Base-by-base conservation (phyloP, 2,888 invertebrate genomes). In the Linyphia triangularis region DNA sequence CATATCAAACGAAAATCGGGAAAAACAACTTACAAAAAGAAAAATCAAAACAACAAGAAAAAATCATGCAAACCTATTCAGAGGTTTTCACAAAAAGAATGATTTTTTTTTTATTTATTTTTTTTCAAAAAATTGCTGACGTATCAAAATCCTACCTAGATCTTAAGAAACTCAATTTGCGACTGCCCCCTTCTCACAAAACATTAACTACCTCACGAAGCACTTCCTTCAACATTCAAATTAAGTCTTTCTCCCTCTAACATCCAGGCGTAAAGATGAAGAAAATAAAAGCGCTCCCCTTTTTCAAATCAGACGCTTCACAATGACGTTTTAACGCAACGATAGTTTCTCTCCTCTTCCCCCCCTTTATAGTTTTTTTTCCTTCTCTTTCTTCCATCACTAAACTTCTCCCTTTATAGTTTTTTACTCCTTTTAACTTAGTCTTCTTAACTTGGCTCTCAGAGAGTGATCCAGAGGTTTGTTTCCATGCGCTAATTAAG, bases 401-500 rank as follows among this genome's bases (percentile, higher is more conserved):
- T n/a, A n/a, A n/a, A n/a, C n/a, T n/a, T n/a, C n/a, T n/a, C n/a
- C n/a, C n/a, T n/a, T n/a, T n/a, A n/a, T n/a, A n/a, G n/a, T n/a
- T n/a, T 16, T 24, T 37, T 63, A 24, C 33, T 40, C 37, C 24
- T 51, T 51, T 75, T 75, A 72, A 67, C 33, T 51, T 61, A 59
- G 26, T 65, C 61, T 73, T 75, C 57, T 73, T 72, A 59, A 82
- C 51, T 6, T 4, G 33, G n/a, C 16, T 51, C 51, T 51, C 9
- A 13, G 51, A 13, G 51, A 40, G 3, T 16, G 51, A 51, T 51
- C 51, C n/a, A n/a, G n/a, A 51, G 51, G 51, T 85, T 88, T 81
- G 86, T 85, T 85, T 85, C 63, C 51, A n/a, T 24, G 51, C 30
- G 67, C 86, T 88, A 88, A 88, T 88, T 88, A 88, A 81, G 86